These are phyloP conservation scores for Proteles cristata DNA, from an alignment of 2,113 vertebrate species.

Conservation along the genomic window DNA sequence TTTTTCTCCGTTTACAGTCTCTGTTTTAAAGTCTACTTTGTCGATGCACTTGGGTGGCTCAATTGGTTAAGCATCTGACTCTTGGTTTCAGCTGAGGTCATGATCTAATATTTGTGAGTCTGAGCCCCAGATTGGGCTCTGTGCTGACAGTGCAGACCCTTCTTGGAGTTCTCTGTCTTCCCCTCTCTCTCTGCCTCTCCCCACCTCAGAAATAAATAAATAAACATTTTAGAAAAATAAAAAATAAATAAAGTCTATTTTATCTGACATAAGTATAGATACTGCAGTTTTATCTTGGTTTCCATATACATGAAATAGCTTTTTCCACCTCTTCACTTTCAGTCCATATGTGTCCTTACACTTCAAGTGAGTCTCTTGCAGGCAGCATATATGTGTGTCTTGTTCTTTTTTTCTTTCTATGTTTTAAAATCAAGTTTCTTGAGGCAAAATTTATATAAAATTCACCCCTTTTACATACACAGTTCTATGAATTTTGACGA, in stretches of 20 bases:
- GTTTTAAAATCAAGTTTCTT: background rate
- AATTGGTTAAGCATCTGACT: no score
- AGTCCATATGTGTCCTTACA: background rate
- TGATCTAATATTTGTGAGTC: no score
- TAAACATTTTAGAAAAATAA: no score
- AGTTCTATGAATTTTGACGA: background rate
- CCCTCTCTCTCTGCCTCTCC: no score
- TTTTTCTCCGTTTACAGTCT: background rate
- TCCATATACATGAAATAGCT: background rate
- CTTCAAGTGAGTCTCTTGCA: background rate
- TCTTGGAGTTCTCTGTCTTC: no score
- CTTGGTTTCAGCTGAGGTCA: no score
- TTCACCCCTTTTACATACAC: background rate
- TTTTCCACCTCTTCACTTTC: background rate
- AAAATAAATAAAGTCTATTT: background rate
- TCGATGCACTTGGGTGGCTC: background rate
- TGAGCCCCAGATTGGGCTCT: no score
- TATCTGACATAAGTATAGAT: background rate
- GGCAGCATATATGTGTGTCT: background rate
- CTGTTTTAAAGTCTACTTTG: background rate
- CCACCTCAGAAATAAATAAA: no score
- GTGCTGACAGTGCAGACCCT: no score
- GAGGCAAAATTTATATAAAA: background rate
- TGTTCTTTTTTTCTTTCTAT: background rate
- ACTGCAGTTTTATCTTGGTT: background rate